Percentiles rank a stretch among this genome's conserved stretches.
These are phyloP conservation scores for Dicycla oo DNA, from an alignment of 2,888 invertebrate species.

Conservation along the genomic window DNA sequence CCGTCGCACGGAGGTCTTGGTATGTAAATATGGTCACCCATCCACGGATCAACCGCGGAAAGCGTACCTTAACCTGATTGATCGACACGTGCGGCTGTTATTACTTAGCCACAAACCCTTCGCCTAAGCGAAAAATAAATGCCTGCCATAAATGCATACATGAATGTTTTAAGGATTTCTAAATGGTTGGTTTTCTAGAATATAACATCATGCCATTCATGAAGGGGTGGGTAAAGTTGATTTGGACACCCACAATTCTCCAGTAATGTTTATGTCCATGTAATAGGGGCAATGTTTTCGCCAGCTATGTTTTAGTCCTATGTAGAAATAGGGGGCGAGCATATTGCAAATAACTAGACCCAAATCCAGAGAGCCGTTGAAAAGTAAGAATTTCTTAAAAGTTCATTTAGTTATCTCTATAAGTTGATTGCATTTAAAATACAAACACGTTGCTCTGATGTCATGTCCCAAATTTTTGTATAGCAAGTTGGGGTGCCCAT, in stretches of 20 bases:
- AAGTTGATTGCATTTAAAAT: background rate
- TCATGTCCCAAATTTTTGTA: background rate
- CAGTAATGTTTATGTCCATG: no score
- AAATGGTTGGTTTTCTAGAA: background rate
- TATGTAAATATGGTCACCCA: no score
- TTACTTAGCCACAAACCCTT: no score
- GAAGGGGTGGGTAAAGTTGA: background rate
- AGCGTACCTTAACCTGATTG: no score
- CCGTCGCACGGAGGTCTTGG: no score
- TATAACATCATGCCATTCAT: background rate
- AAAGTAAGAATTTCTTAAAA: background rate
- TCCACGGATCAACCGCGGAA: no score
- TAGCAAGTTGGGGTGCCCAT: background rate
- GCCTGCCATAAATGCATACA: slow-evolving; percentile 39
- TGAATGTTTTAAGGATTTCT: background rate
- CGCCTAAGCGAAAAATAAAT: no score
- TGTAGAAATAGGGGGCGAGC: background rate
- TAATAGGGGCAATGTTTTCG: background rate
- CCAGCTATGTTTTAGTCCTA: background rate
- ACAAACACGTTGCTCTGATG: background rate
- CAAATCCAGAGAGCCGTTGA: no score
- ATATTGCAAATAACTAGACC: no score
- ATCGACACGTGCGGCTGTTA: no score
- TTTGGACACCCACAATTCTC: background rate
- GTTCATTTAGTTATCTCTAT: background rate